Evolutionary conservation across 2,888 invertebrate species (phyloP).

Genomic region (Synanthedon formicaeformis): DNA sequence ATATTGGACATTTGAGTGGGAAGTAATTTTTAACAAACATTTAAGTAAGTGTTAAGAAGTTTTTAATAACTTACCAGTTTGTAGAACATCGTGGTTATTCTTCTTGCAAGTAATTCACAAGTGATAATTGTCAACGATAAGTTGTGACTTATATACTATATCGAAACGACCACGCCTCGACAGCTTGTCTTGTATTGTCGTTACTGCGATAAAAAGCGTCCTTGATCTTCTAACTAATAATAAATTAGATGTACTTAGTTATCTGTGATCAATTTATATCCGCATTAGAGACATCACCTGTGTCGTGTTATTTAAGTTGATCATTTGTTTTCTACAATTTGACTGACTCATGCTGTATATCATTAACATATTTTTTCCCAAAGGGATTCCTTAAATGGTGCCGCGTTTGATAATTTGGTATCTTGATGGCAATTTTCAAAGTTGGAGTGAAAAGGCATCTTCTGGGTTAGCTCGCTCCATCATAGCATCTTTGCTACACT

Average conservation of each 20-base stretch:
- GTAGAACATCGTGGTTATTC: constrained; percentile 52
- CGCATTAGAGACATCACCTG: constrained; percentile 19
- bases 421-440: too few relatives aligned
- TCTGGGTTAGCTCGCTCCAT: too few relatives aligned
- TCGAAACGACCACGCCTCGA: constrained; percentile 47
- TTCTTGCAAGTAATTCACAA: constrained; percentile 45
- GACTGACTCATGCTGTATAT: too few relatives aligned
- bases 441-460: too few relatives aligned
- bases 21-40: too few relatives aligned
- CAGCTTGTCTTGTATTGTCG: constrained; percentile 22
- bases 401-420: too few relatives aligned
- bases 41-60: too few relatives aligned
- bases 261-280: constrained; percentile 37
- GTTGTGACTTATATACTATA: constrained; percentile 46
- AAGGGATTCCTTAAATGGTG: too few relatives aligned
- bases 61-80: constrained; percentile 42
- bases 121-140: constrained; percentile 35
- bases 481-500: too few relatives aligned
- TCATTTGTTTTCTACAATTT: too few relatives aligned
- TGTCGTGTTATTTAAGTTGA: background rate
- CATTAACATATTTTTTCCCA: too few relatives aligned
- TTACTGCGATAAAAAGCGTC: constrained; percentile 48
- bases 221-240: constrained; percentile 61
- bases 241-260: constrained; percentile 29
- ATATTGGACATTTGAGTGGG: too few relatives aligned